Evolutionary conservation across 2,113 vertebrate species (phyloP).

Genomic region (Hydropotes inermis): DNA sequence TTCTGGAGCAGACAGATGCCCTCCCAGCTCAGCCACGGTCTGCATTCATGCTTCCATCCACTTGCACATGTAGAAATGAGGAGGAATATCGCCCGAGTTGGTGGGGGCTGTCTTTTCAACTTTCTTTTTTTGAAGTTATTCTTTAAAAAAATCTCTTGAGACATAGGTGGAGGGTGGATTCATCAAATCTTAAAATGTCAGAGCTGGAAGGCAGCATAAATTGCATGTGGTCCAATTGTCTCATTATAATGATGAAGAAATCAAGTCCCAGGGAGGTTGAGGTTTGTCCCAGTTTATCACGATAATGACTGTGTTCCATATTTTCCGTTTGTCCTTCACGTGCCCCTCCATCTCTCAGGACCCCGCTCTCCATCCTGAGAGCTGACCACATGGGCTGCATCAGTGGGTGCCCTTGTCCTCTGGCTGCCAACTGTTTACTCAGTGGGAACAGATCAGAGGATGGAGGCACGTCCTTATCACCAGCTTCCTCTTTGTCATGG

Average conservation of each 20-base stretch:
- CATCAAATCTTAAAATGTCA: constrained; percentile 60
- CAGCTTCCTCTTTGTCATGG: background rate
- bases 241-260: constrained; percentile 53
- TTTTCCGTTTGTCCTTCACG: background rate
- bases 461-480: fast-evolving
- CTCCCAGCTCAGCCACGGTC: background rate
- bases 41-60: fast-evolving
- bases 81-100: fast-evolving
- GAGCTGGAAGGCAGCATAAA: constrained; percentile 49
- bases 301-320: background rate
- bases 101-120: background rate
- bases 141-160: constrained; percentile 22
- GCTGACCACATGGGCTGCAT: background rate
- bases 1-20: background rate
- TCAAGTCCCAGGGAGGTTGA: constrained; percentile 20
- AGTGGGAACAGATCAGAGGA: background rate
- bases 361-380: background rate
- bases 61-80: background rate
- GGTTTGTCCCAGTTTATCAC: constrained; percentile 24
- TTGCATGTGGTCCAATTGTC: constrained; percentile 34
- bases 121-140: constrained; percentile 49
- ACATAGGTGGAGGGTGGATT: constrained; percentile 33
- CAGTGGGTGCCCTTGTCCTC: background rate
- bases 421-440: background rate
- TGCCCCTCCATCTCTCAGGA: background rate